These are phyloP conservation scores for Cebidichthys violaceus DNA, from an alignment of 2,113 vertebrate species.

Conservation along the genomic window DNA sequence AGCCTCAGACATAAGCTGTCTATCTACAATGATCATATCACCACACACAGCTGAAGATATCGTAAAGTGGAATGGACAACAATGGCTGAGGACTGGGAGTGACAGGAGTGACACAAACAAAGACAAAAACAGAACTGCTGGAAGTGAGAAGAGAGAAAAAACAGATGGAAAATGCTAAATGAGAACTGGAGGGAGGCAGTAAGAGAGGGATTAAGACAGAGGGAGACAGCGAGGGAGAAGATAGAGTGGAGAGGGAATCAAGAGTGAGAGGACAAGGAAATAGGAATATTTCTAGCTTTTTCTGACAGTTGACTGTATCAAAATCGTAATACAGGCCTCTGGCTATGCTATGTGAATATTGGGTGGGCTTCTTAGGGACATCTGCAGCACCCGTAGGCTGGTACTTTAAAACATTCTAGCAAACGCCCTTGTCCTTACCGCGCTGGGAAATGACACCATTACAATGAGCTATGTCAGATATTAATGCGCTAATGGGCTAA, in stretches of 20 bases:
- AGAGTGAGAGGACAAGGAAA: constrained; percentile 68
- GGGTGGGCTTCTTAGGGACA: constrained; percentile 66
- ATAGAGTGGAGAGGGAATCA: constrained; percentile 53
- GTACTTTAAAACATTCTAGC: constrained; percentile 66
- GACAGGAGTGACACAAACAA: constrained; percentile 40
- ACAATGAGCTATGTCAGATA: constrained; percentile 78
- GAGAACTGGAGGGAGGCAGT: constrained; percentile 48
- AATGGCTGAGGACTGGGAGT: neutral
- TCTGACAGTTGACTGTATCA: constrained; percentile 61
- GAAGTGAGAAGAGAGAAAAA: constrained; percentile 33
- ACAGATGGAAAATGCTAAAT: constrained; percentile 60
- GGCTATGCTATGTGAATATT: constrained; percentile 55
- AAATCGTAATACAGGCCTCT: constrained; percentile 46
- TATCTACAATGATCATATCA: constrained; percentile 21
- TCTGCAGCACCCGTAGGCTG: constrained; percentile 62
- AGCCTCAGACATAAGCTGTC: constrained; percentile 5
- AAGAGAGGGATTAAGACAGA: constrained; percentile 58
- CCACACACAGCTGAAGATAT: constrained; percentile 14
- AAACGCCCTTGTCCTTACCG: constrained; percentile 71
- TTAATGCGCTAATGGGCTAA: constrained; percentile 77
- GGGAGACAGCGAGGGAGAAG: constrained; percentile 35
- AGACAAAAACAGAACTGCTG: constrained; percentile 20
- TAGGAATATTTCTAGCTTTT: constrained; percentile 62
- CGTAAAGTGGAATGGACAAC: constrained; percentile 22
- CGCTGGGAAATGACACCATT: constrained; percentile 71